These are phyloP conservation scores for Orthonychiurus folsomi DNA, from an alignment of 2,888 invertebrate species.

Conservation along the genomic window DNA sequence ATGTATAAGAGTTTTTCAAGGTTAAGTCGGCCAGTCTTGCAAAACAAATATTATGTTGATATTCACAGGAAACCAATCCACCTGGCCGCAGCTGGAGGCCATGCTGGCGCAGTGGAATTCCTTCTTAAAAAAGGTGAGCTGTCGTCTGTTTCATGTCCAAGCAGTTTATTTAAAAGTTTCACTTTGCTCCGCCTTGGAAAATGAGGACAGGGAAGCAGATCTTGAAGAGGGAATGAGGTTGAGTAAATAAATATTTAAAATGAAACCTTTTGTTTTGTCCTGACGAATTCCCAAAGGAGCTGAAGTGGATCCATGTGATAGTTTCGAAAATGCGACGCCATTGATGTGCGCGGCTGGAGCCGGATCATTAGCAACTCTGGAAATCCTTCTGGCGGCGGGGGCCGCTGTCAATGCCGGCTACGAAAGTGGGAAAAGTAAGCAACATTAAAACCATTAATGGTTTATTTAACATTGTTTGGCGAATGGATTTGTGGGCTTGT, in stretches of 20 bases:
- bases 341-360: conserved; percentile 33
- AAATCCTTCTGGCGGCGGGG: conserved; percentile 58
- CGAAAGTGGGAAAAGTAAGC: conserved; percentile 31
- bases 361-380: conserved; percentile 62
- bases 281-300: conserved; percentile 24
- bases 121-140: conserved; percentile 24
- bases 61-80: conserved; percentile 19
- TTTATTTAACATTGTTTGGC: too few relatives aligned
- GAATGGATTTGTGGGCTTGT: too few relatives aligned
- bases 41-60: neutral
- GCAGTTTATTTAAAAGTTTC: neutral
- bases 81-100: conserved; percentile 32
- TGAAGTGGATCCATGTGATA: conserved; percentile 29
- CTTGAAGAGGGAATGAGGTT: neutral
- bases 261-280: neutral
- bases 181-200: too few relatives aligned
- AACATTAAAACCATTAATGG: too few relatives aligned
- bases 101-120: conserved; percentile 26
- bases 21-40: neutral
- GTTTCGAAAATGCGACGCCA: conserved; percentile 32
- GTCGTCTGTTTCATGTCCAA: neutral
- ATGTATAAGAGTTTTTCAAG: neutral
- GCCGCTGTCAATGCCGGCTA: conserved; percentile 54
- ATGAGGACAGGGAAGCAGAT: neutral
- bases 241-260: neutral